Base-by-base conservation (phyloP, 2,888 invertebrate genomes). In the Dynastes grantii region DNA sequence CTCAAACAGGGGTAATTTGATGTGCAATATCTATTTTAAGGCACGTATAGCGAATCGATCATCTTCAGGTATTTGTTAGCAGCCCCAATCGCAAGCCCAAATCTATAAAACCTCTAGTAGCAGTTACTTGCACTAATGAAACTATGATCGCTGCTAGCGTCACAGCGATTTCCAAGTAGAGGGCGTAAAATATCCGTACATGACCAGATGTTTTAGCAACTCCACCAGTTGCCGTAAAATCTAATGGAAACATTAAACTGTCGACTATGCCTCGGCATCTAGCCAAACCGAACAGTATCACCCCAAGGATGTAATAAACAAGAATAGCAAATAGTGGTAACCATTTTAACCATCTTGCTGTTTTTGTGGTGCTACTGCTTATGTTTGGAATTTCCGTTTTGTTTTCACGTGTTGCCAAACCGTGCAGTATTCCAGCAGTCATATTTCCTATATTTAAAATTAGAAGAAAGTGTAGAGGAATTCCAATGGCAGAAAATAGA, bases 221-320 rank as follows among this genome's bases (percentile, higher is more conserved):
- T 1, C 93, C 93, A 0, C 94, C 94, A 0, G 92, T 92, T 0
- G 93, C 93, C 5, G 94, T 94, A 83, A 94, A 94, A 85, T 94
- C 93, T 80, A 94, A 84, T 0, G 94, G 94, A 84, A 94, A 94
- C 88, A 94, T 89, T 27, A 92, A 85, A 79, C 91, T 89, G 64
- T 92, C 92, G 2, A 91, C 86, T 0, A 91, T 85, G 37, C 76
- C 80, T 58, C 90, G 88, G 6, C 88, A 86, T 67, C 93, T 88
- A 1, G 90, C 88, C 16, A 92, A 88, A 1, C 94, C 94, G 83
- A 94, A 94, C 27, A 90, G 85, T 0, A 92, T 81, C 64, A 92
- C 90, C 0, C 94, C 94, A 53, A 90, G 80, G 2, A 90, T 68
- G 86, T 93, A 94, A 87, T 94, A 94, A 11, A 90, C 58, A 0